phyloP scores from a whole-genome alignment of 2,888 invertebrate genomes.

The Aporophyla nigra region DNA sequence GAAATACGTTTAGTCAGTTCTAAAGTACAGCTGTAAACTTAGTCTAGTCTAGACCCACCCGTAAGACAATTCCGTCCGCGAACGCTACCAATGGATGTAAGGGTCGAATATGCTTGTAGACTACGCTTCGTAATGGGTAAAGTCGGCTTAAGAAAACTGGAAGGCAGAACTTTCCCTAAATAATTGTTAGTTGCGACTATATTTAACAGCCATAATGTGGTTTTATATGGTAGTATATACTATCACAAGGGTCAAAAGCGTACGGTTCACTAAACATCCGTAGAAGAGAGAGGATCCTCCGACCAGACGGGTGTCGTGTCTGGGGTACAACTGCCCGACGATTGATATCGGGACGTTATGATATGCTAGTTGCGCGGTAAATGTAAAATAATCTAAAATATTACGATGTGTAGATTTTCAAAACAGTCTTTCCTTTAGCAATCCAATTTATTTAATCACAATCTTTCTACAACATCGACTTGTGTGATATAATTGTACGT shows the following conservation, averaged over 20 bases:
- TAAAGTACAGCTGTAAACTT: background rate
- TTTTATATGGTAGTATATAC: too few relatives aligned
- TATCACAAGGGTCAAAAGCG: too few relatives aligned
- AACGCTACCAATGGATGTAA: background rate
- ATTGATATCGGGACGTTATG: too few relatives aligned
- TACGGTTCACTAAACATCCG: too few relatives aligned
- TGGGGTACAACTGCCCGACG: too few relatives aligned
- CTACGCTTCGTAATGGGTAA: slow-evolving; percentile 14
- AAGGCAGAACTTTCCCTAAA: background rate
- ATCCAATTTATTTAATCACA: slow-evolving; percentile 11
- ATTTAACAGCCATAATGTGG: too few relatives aligned
- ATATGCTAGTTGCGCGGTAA: too few relatives aligned
- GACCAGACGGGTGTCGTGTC: too few relatives aligned
- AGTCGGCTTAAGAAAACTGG: background rate
- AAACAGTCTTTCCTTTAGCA: background rate
- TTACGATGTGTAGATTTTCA: background rate
- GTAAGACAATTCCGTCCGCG: background rate
- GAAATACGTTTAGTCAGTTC: background rate
- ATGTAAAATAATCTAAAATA: background rate
- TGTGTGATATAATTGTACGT: slow-evolving; percentile 23
- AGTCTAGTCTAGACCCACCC: background rate
- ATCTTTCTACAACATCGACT: slow-evolving; percentile 25
- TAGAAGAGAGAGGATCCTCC: too few relatives aligned
- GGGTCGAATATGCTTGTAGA: background rate
- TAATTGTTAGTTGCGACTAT: background rate